These are phyloP conservation scores for Hepsetus odoe DNA, from an alignment of 2,113 vertebrate species.

Conservation along the genomic window DNA sequence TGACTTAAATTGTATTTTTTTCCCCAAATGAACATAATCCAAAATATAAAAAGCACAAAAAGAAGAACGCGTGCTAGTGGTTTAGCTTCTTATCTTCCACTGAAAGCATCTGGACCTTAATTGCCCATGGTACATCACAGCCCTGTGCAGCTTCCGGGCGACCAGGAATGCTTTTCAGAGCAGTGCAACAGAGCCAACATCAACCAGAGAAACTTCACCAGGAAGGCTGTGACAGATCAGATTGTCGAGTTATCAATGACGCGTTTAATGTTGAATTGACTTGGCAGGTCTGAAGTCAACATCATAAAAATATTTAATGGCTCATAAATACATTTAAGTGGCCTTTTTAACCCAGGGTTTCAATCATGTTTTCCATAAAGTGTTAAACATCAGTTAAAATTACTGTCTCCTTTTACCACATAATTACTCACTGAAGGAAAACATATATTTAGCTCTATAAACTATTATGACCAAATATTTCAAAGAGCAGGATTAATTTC, in stretches of 20 bases:
- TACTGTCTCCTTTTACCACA: conserved; percentile 4
- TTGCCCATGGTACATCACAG: conserved; percentile 34
- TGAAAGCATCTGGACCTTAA: conserved; percentile 43
- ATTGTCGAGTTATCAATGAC: conserved; percentile 26
- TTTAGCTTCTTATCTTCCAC: conserved; percentile 43
- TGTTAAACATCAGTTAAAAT: conserved; percentile 31
- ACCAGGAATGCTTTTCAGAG: not conserved
- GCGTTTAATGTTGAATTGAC: conserved; percentile 7
- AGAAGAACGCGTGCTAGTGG: not conserved
- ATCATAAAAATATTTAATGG: conserved; percentile 37
- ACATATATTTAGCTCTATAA: conserved; percentile 33
- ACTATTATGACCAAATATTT: conserved; percentile 36
- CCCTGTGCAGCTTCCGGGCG: conserved; percentile 14
- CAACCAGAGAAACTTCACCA: conserved; percentile 6
- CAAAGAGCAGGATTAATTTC: conserved; percentile 16
- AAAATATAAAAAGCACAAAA: not conserved
- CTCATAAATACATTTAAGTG: conserved; percentile 29
- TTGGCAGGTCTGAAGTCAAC: conserved; percentile 33
- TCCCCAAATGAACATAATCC: not conserved
- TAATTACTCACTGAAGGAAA: conserved; percentile 18
- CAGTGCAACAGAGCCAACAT: conserved; percentile 16
- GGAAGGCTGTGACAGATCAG: conserved; percentile 24
- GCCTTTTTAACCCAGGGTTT: conserved; percentile 24
- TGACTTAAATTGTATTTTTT: not conserved
- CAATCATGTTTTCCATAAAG: conserved; percentile 38